These are phyloP conservation scores for Stichopus horrens DNA, from an alignment of 53 echinoderm and acorn worm genomes.

Conservation along the genomic window DNA sequence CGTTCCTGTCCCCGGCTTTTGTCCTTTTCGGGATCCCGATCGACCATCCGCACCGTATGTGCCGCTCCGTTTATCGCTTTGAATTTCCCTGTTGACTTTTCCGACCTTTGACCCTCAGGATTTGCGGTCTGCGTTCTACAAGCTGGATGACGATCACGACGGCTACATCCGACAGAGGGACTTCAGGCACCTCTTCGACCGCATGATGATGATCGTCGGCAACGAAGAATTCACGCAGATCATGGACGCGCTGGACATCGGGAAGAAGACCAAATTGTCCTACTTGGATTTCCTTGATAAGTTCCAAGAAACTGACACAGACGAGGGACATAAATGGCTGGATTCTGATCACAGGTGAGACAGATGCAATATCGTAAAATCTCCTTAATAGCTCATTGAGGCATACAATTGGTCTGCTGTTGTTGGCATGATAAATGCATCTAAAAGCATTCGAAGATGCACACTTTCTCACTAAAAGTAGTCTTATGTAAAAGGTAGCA, in stretches of 20 bases:
- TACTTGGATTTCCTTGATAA: constrained; percentile 85
- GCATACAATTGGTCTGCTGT: too few relatives aligned
- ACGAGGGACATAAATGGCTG: constrained; percentile 92
- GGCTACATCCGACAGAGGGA: constrained; percentile 80
- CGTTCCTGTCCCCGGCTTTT: too few relatives aligned
- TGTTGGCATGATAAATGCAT: too few relatives aligned
- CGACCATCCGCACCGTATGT: too few relatives aligned
- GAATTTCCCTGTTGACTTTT: neutral
- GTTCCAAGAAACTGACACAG: constrained; percentile 82
- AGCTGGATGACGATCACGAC: constrained; percentile 95
- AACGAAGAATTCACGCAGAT: constrained; percentile 86
- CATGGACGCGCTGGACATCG: constrained; percentile 75
- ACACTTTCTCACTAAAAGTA: too few relatives aligned
- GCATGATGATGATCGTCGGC: constrained; percentile 82
- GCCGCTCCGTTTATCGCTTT: too few relatives aligned
- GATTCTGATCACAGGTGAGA: constrained; percentile 93
- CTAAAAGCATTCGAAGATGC: too few relatives aligned
- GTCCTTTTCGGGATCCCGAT: too few relatives aligned
- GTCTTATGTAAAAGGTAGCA: too few relatives aligned
- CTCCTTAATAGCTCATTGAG: too few relatives aligned
- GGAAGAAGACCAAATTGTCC: constrained; percentile 77
- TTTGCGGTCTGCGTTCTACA: constrained; percentile 89
- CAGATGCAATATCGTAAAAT: neutral
- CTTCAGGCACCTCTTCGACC: constrained; percentile 84
- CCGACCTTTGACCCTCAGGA: constrained; percentile 47